Base-by-base conservation (phyloP, 2,797 vertebrate species). In the Eulemur rubriventer region DNA sequence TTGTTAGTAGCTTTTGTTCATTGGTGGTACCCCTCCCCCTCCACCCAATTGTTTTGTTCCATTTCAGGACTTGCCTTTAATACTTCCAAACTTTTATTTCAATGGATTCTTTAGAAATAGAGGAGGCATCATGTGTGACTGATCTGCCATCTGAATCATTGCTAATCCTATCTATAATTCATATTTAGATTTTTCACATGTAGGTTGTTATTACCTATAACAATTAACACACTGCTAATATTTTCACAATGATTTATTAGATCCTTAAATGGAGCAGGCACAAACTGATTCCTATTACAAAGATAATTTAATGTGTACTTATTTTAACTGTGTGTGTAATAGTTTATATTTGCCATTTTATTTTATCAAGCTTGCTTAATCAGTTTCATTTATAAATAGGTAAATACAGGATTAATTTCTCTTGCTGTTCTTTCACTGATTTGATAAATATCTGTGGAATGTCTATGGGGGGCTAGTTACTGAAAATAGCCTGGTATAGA, bases 261-360 rank as follows among this genome's bases (percentile, higher is more conserved):
- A n/a, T 13, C 35, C 43, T 26, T 65, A 75, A 35, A 48, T 30
- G 43, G n/a, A 89, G 78, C 24, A 38, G 80, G 28, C 12, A 69
- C 38, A 91, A 65, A 72, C n/a, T 46, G 14, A 43, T 55, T 81
- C 4, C 41, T 89, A 6, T 52, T 79, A 6, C 20, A 76, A 89
- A 93, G 72, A 24, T n/a, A 84, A 52, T 61, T 92, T 57, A 38
- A 55, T 63, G 8, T 57, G 17, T 65, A 20, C 72, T 59, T 91
- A 72, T 92, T 95, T 95, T 95, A 94, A 79, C n/a, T 46, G 0
- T 48, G 11, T 91, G 11, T 38, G 6, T 73, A 82, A 0, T 18
- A 33, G 38, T 85, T 96, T 85, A 61, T 90, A 59, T 94, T 70
- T 91, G 46, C 63, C 43, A 50, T 91, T 86, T 81, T 93, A 92